Base-by-base conservation (phyloP, 2,797 vertebrate species). In the Falco rusticolus region DNA sequence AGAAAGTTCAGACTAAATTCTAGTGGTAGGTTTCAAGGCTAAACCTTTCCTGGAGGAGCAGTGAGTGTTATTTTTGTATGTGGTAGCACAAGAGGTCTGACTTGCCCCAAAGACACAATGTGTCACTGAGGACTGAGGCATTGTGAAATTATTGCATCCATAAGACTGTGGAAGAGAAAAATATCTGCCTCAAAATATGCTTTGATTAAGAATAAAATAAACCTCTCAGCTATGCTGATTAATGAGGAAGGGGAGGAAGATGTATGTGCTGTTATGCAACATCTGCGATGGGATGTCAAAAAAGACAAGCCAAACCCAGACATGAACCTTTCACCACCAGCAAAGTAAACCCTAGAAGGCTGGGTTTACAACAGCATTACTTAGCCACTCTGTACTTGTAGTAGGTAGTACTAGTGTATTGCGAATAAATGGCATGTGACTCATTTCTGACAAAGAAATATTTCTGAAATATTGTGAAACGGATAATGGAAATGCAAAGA, bases 281-380 rank as follows among this genome's bases (percentile, higher is more conserved):
- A 41, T 48, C 31, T 41, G 6, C 50, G 70, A 65, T 2, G 2
- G 43, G 25, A 28, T 53, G 19, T 37, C 51, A 60, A 48, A 85
- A 74, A 74, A 70, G n/a, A 10, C n/a, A 81, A 81, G 10, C 6
- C 48, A 50, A 72, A 54, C 14, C 8, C 17, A 37, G 45, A 33
- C 4, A n/a, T 0, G 2, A 4, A 41, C 4, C 12, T 19, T 84
- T 90, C 37, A 47, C 5, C 4, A 1, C 9, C 19, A 70, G 28
- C 17, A 72, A 54, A 72, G 14, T 33, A 43, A 70, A 80, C 16
- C 11, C 18, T 59, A 43, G 39, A 51, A 78, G 13, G 3, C 11
- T 75, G 20, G 11, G 9, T 69, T 87, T 85, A 37, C n/a, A 50
- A 11, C 5, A 71, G 7, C 12, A 28, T n/a, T 88, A 63, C 8